Evolutionary conservation across 2,113 vertebrate genomes (phyloP), one percentile per base, ranked within the genome.

Genomic region (Leuciscus idus): DNA sequence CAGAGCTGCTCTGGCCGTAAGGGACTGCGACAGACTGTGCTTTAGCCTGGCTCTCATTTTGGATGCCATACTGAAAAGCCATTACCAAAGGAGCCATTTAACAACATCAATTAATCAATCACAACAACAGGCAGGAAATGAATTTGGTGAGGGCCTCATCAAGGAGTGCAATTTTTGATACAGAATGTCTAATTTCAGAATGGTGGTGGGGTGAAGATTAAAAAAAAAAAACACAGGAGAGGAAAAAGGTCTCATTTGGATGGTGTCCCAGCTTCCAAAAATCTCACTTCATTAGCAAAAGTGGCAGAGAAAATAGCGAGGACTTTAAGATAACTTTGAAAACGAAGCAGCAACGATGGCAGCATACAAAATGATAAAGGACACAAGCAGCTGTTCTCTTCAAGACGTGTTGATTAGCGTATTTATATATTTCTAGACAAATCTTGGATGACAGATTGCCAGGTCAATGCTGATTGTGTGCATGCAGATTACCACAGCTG

Each of bases 41-140:
- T 39, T 48, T 30, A 64, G 28, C 55, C 43, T 59, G 52, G 28
- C 62, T 76, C 28, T 17, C 48, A 7, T 66, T 78, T 84, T 90
- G 90, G 86, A 89, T 10, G 6, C 82, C 84, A 80, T 80, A 87
- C 85, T 88, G 76, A 88, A 88, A 90, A 86, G 33, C 86, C 85
- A 91, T 91, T 91, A 90, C 64, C 46, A 59, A 81, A 64, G 74
- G 12, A 57, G 39, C 77, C 81, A 87, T 88, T 87, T 88, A 91
- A 84, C 70, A 68, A 26, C 36, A 81, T 79, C 64, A 75, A 87
- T 91, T 87, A 86, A 90, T 91, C 87, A 89, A 89, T 89, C 72
- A 80, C 6, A 81, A 59, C 61, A 68, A 59, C 61, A 68, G 10
- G 62, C 55, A 73, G 74, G 59, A 81, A 87, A 85, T 83, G 1